phyloP scores from a whole-genome alignment of 92 coral and sea anemone species.

The Montipora capitata region DNA sequence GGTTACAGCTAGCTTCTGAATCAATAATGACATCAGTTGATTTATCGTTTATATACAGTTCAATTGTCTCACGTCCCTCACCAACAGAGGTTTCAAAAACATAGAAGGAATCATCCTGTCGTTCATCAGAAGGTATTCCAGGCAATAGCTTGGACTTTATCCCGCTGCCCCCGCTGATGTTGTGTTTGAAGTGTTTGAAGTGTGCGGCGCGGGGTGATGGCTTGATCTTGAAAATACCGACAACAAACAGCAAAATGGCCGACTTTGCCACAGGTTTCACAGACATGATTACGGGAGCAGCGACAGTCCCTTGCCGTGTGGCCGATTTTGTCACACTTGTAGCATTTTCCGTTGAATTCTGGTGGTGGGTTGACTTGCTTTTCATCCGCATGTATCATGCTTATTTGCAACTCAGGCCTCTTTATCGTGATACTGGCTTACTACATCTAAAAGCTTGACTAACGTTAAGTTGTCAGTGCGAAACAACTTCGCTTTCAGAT shows the following conservation, averaged over 20 bases:
- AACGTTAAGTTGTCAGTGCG: slow-evolving; percentile 52
- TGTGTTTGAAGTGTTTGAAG: no score
- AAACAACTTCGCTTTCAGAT: slow-evolving; percentile 59
- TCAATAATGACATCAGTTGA: no score
- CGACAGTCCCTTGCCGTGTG: slow-evolving; percentile 25
- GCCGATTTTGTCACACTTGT: slow-evolving; percentile 35
- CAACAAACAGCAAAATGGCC: slow-evolving; percentile 25
- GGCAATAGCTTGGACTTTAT: no score
- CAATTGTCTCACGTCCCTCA: no score
- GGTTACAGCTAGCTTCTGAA: no score
- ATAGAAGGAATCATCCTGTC: no score
- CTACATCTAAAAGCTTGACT: slow-evolving; percentile 39
- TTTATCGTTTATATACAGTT: no score
- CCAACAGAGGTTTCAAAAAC: no score
- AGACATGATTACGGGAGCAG: slow-evolving; percentile 31
- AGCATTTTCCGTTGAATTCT: slow-evolving; percentile 14
- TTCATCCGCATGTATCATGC: neutral
- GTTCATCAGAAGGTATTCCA: no score
- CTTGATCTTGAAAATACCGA: neutral
- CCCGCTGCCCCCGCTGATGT: no score
- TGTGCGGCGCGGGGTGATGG: no score
- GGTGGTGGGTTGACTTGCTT: neutral
- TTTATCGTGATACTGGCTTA: slow-evolving; percentile 54
- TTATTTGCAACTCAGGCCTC: slow-evolving; percentile 54
- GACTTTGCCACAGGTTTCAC: slow-evolving; percentile 36